phyloP scores from a whole-genome alignment of 2,797 vertebrate species.

The Coreius guichenoti region DNA sequence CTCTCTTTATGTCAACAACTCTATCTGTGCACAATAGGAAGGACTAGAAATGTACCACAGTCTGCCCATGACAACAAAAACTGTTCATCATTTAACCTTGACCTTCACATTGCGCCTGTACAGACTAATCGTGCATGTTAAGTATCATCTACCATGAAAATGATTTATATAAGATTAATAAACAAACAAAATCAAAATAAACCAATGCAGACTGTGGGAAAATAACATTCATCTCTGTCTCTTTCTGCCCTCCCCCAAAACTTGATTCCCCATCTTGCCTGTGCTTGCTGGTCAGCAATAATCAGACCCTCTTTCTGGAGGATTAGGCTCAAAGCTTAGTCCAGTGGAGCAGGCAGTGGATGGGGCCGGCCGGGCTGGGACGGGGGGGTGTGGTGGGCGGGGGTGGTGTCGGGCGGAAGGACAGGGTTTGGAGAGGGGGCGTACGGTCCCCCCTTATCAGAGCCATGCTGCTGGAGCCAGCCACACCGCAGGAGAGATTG shows the following conservation, averaged over 20 bases:
- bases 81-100: slow-evolving; percentile 30
- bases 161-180: slow-evolving; percentile 44
- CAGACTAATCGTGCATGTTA: not conserved
- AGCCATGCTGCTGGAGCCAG: slow-evolving; percentile 96
- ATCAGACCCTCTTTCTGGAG: slow-evolving; percentile 99
- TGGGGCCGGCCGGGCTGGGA: slow-evolving; percentile 81
- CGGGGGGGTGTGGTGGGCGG: slow-evolving; percentile 44
- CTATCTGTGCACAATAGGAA: slow-evolving; percentile 43
- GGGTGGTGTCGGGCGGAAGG: slow-evolving; percentile 58
- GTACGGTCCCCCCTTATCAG: slow-evolving; percentile 92
- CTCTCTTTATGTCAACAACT: slow-evolving; percentile 52
- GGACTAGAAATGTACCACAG: slow-evolving; percentile 38
- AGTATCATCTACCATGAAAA: slow-evolving; percentile 16
- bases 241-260: slow-evolving; percentile 60
- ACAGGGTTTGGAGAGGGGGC: slow-evolving; percentile 30
- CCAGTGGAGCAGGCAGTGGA: slow-evolving; percentile 97
- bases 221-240: slow-evolving; percentile 31
- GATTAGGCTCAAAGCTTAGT: slow-evolving; percentile 96
- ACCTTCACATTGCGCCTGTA: slow-evolving; percentile 1
- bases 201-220: slow-evolving; percentile 34
- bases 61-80: slow-evolving; percentile 5
- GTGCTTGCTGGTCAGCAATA: slow-evolving; percentile 99
- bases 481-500: slow-evolving; percentile 94
- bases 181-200: slow-evolving; percentile 61
- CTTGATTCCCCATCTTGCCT: slow-evolving; percentile 74